Base-by-base conservation (phyloP, 2,113 vertebrate species). In the Prochilodus magdalenae region DNA sequence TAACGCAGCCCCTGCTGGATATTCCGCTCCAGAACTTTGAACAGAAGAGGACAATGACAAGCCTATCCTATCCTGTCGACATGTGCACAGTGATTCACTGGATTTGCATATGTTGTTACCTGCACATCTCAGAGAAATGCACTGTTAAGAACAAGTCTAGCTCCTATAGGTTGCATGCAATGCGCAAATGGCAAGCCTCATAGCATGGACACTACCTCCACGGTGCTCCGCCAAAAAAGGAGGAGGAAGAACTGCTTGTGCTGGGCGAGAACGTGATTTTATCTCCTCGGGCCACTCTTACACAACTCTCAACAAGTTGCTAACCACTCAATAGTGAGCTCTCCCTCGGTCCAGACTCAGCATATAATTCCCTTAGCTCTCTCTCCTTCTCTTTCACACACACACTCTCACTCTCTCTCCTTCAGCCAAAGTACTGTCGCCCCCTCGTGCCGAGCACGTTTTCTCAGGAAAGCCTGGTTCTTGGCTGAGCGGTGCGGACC, bases 241-340 rank as follows among this genome's bases (percentile, higher is more conserved):
- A 77, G 77, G 85, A 71, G 12, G 76, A 70, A 89, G 67, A 88
- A 89, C 74, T 90, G 88, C 88, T 91, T 91, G 85, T 89, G 84
- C 63, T 77, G 44, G 53, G 67, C 83, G 78, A 80, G 85, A 85
- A 80, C 18, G 8, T 36, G 67, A 55, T 84, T 71, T 80, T 90
- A 87, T 90, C 84, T 87, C 72, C 70, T 62, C 67, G 63, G 71
- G 40, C 44, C 66, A n/a, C 81, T 89, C 89, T 94, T 94, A 85
- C 93, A 93, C 93, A 94, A 93, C 88, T 78, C 66, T 74, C 80
- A 84, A 87, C 73, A 92, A 93, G 90, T 93, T 92, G 90, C 92
- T 87, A 90, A 88, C 84, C 89, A 86, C 87, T 92, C 90, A 91
- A 83, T 66, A 92, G 83, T 89, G 85, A 90, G 89, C 88, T 86